Evolutionary conservation across 2,113 vertebrate species (phyloP), one percentile per base, ranked within the genome.

Genomic region (Plestiodon gilberti): DNA sequence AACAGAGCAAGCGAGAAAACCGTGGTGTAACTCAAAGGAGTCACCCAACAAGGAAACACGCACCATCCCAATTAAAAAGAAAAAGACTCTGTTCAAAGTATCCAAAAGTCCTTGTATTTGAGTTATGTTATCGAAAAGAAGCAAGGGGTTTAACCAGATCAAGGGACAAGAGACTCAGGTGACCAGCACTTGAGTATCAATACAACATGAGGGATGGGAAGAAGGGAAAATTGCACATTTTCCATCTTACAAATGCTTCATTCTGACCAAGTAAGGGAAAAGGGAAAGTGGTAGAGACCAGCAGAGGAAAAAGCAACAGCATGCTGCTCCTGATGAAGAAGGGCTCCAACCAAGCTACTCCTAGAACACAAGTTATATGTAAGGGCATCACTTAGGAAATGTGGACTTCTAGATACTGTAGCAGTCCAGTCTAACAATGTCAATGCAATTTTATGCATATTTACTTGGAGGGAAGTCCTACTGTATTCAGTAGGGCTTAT

Each of bases 1-100:
- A 87, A 83, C 2, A 43, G 35, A 40, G 33, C 2, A 30, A 80
- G 67, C 4, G 84, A 4, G 90, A 59, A 87, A 4, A 88, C 87
- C 81, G 67, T 89, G 0, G 0, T 1, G 52, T 85, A 88, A 1
- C 22, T 18, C 0, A 17, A 82, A 92, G 88, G 82, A 90, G 78
- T 86, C 84, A 70, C 52, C 38, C 73, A 85, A 78, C 61, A 77
- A 89, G 64, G 61, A 87, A 67, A 9, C 76, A 65, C 87, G 20
- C 28, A 59, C 25, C 28, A 25, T 18, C 25, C 22, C 35, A 81
- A 81, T 0, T n/a, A 90, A 65, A 73, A 23, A 81, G 73, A 92
- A 89, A 61, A 55, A 86, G 73, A 35, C 65, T 74, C 87, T 69
- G 28, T 67, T 73, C 89, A 87, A 93, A 90, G 79, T 88, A 87